These are phyloP conservation scores for Lerista edwardsae DNA, from an alignment of 2,797 vertebrate species.

Conservation along the genomic window DNA sequence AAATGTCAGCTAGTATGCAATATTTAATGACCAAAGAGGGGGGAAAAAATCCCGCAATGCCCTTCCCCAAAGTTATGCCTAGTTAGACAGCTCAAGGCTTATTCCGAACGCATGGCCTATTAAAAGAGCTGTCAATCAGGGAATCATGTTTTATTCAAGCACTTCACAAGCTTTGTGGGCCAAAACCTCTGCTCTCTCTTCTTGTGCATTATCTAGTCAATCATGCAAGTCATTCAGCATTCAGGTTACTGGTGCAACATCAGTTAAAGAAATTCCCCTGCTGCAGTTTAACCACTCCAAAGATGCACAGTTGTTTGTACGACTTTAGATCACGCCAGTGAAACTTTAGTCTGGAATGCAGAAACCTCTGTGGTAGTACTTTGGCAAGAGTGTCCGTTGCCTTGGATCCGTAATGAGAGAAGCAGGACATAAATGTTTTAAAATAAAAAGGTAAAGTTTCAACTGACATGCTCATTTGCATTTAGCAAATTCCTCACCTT, in stretches of 20 bases:
- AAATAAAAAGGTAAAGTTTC: too few species aligned
- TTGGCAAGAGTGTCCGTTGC: background rate
- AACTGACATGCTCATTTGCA: background rate
- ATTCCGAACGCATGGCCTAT: background rate
- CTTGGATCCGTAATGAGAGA: too few species aligned
- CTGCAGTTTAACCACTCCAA: background rate
- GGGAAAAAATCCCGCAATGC: background rate
- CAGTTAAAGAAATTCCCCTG: conserved; percentile 21
- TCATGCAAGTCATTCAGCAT: conserved; percentile 6
- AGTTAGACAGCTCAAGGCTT: background rate
- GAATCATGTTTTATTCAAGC: conserved; percentile 39
- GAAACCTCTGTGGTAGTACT: background rate
- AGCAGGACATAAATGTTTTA: too few species aligned
- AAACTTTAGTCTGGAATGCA: background rate
- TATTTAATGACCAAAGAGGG: conserved; percentile 33
- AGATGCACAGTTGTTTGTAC: fast-evolving
- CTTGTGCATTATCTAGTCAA: conserved; percentile 26
- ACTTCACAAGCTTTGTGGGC: background rate
- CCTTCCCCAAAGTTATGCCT: background rate
- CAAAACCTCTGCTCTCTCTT: conserved; percentile 21
- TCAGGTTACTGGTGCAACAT: conserved; percentile 28
- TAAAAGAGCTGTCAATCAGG: conserved; percentile 28
- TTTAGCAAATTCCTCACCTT: too few species aligned
- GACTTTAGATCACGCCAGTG: background rate
- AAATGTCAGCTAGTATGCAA: conserved; percentile 44